Evolutionary conservation across 2,888 invertebrate genomes (phyloP), one percentile per base, ranked within the genome.

Genomic region (Campopleginae sp.): DNA sequence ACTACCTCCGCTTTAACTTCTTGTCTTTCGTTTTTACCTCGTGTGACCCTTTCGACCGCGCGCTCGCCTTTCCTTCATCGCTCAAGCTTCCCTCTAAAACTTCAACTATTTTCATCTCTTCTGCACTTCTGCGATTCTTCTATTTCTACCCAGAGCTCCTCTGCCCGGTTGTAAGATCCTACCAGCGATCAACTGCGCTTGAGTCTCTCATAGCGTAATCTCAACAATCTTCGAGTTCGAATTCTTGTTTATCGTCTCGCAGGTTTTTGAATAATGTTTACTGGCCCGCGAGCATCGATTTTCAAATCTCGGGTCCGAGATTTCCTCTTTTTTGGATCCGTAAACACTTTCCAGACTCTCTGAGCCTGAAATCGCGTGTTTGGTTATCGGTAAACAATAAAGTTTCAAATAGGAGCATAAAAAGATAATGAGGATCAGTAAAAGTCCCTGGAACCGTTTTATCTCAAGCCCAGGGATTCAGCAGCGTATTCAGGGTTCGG

Each of bases 1-100:
- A 80, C 87, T 88, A 79, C 86, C 82, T 85, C 63, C 66, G 12
- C 63, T 74, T 78, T 77, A 76, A 63, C 75, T 85, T 54, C 51
- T 42, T 33, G 3, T 48, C 68, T 76, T 46, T 63, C 31, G 12
- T 61, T 61, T 48, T 72, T 33, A 51, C 44, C 44, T 44, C 19
- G n/a, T n/a, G 27, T 48, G 38, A 44, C 8, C 42, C 63, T 33
- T 23, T 51, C 42, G 27, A 48, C 42, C 51, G 38, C 51, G 48
- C 23, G n/a, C 44, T 42, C 78, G 58, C 23, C 72, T 78, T 58
- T 48, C 74, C 74, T 48, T 48, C 72, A 42, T 42, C 66, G 66
- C 17, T 66, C 23, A 74, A 85, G 71, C 79, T 66, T 42, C n/a
- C 12, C 46, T 63, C 27, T 33, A 48, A 42, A 48, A 54, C 70